Evolutionary conservation across 1,140 invertebrate genomes (phyloP).

Genomic region (Tyrophagus putrescentiae): DNA sequence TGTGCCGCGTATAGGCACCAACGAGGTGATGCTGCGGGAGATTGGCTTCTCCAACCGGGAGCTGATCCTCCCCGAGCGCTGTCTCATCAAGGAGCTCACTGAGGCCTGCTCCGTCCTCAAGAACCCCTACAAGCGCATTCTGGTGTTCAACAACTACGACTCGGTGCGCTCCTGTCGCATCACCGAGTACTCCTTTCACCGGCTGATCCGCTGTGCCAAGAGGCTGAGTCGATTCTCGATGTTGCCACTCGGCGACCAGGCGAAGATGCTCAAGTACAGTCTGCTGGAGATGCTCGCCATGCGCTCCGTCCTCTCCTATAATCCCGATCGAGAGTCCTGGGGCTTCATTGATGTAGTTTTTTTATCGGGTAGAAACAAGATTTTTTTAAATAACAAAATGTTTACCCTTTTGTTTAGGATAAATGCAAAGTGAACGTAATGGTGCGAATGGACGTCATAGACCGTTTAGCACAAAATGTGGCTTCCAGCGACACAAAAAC

Average conservation of each 20-base stretch:
- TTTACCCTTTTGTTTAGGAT: slow-evolving; percentile 43
- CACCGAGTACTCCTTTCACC: slow-evolving; percentile 69
- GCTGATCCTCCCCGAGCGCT: not conserved
- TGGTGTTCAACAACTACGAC: slow-evolving; percentile 2
- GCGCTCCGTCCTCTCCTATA: slow-evolving; percentile 69
- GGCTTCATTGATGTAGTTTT: slow-evolving; percentile 29
- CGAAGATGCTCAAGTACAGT: slow-evolving; percentile 68
- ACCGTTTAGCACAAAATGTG: slow-evolving; percentile 10
- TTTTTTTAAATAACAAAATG: too few species aligned
- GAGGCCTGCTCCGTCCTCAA: not conserved
- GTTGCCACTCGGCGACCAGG: slow-evolving; percentile 77
- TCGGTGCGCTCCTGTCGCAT: slow-evolving; percentile 33
- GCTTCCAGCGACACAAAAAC: slow-evolving; percentile 49
- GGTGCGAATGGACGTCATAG: not conserved
- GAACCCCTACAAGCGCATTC: slow-evolving; percentile 12
- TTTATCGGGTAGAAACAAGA: too few species aligned
- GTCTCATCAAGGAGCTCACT: slow-evolving; percentile 4
- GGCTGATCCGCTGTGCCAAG: slow-evolving; percentile 80
- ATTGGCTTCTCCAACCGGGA: not conserved
- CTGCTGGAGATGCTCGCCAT: slow-evolving; percentile 85
- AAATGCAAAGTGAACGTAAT: slow-evolving; percentile 61
- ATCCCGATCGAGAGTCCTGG: slow-evolving; percentile 65
- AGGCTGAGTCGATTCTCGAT: slow-evolving; percentile 71
- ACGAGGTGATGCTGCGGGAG: not conserved
- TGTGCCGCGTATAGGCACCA: not conserved